A percentile compares a stretch with the other conserved stretches of the same genome.
phyloP scores from a whole-genome alignment of 1,140 invertebrate species.

The Drosophila pseudoananassae region DNA sequence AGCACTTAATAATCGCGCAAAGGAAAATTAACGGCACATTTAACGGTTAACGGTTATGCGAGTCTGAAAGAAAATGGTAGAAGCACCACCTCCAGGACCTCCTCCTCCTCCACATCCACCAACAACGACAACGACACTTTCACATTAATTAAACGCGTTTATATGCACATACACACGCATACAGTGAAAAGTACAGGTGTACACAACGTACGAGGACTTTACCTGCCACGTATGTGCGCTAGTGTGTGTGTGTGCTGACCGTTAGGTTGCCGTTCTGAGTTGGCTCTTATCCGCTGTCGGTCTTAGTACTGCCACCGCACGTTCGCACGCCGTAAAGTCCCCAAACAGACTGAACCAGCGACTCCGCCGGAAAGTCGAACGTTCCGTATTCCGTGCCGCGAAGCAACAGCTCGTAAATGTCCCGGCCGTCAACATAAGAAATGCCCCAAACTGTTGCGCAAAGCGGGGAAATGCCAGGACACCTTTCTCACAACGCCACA shows the following conservation, averaged over 20 bases:
- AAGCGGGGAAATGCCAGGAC: constrained; percentile 27
- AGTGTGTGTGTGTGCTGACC: constrained; percentile 40
- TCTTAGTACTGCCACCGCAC: constrained; percentile 34
- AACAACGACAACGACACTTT: constrained; percentile 60
- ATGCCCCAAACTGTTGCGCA: constrained; percentile 77
- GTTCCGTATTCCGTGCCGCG: constrained; percentile 38
- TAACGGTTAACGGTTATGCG: constrained; percentile 44
- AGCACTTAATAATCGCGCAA: constrained; percentile 67
- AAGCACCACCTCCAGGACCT: constrained; percentile 13
- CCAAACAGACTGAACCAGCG: constrained; percentile 72
- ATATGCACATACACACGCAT: constrained; percentile 47
- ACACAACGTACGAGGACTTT: constrained; percentile 31
- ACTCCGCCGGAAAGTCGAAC: constrained; percentile 43
- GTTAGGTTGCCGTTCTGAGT: constrained; percentile 41
- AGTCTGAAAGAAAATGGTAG: constrained; percentile 19
- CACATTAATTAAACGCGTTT: constrained; percentile 80
- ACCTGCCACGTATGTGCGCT: constrained; percentile 20
- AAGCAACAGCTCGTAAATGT: constrained; percentile 76
- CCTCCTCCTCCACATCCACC: constrained; percentile 17
- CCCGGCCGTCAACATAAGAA: constrained; percentile 57
- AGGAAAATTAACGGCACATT: constrained; percentile 69
- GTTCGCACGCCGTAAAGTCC: constrained; percentile 76
- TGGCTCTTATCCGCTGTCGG: constrained; percentile 9
- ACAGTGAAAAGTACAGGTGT: constrained; percentile 20
- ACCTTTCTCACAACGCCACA: background rate